A percentile compares a stretch with the other conserved stretches of the same genome.
These are phyloP conservation scores for Hedychridium roseum DNA, from an alignment of 2,888 invertebrate genomes.

Conservation along the genomic window DNA sequence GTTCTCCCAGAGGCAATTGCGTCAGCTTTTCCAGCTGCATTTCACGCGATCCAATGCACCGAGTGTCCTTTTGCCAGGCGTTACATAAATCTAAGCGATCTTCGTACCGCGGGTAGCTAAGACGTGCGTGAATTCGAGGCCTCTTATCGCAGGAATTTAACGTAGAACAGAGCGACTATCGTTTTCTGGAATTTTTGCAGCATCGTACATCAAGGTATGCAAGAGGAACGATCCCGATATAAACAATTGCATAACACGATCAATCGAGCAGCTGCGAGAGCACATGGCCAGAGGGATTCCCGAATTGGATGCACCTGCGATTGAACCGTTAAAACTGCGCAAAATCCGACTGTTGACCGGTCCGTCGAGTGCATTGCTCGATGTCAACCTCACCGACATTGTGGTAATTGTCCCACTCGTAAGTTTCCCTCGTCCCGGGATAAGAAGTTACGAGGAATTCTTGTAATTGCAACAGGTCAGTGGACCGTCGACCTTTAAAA, in stretches of 20 bases:
- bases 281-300: slow-evolving; percentile 72
- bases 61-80: too few relatives aligned
- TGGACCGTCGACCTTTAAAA: slow-evolving; percentile 54
- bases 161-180: not conserved
- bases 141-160: too few relatives aligned
- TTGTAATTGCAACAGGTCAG: slow-evolving; percentile 38
- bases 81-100: too few relatives aligned
- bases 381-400: slow-evolving; percentile 56
- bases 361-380: slow-evolving; percentile 66
- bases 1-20: too few relatives aligned
- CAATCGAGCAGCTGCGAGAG: slow-evolving; percentile 69
- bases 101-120: too few relatives aligned
- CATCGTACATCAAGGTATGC: slow-evolving; percentile 73
- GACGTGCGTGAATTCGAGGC: too few relatives aligned
- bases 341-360: slow-evolving; percentile 71
- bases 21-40: too few relatives aligned
- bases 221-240: slow-evolving; percentile 71
- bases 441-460: not conserved
- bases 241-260: slow-evolving; percentile 70
- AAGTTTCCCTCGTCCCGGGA: not conserved
- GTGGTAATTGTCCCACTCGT: too few relatives aligned
- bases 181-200: slow-evolving; percentile 66
- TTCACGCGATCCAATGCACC: too few relatives aligned
- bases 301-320: slow-evolving; percentile 73
- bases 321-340: slow-evolving; percentile 72